A percentile compares a stretch with the other conserved stretches of the same genome.
phyloP scores from a whole-genome alignment of 2,797 vertebrate species.

The Lepidocolaptes lacrymiger region DNA sequence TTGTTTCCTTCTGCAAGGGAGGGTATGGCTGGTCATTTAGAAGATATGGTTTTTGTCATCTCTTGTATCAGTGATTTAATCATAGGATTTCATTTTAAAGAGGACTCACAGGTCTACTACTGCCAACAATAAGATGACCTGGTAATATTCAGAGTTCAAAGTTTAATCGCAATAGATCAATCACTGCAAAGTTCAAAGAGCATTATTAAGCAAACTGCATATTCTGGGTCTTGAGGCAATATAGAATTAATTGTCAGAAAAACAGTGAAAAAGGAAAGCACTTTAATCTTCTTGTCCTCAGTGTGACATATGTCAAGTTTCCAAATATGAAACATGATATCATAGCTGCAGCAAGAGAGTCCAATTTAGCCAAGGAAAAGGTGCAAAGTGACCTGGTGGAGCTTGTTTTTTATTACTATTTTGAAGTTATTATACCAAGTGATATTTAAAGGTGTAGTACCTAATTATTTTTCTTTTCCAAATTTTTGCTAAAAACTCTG shows the following conservation, averaged over 20 bases:
- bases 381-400: background rate
- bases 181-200: constrained; percentile 58
- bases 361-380: background rate
- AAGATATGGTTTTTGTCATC: background rate
- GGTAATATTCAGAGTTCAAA: constrained; percentile 53
- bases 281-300: constrained; percentile 48
- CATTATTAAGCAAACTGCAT: constrained; percentile 26
- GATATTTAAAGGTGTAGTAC: background rate
- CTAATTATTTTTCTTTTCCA: background rate
- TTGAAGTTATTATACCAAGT: background rate
- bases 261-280: constrained; percentile 27
- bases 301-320: constrained; percentile 52
- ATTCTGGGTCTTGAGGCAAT: constrained; percentile 43
- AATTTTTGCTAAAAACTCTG: background rate
- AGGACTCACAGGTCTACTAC: background rate
- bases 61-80: background rate
- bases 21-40: background rate
- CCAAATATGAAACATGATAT: background rate
- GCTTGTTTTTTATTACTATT: background rate
- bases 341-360: background rate
- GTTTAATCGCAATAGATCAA: constrained; percentile 62
- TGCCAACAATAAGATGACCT: constrained; percentile 35
- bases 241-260: constrained; percentile 56
- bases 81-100: constrained; percentile 14
- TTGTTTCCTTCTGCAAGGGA: background rate